These are phyloP conservation scores for Sinocyclocheilus rhinocerous DNA, from an alignment of 2,113 vertebrate species.

Conservation along the genomic window DNA sequence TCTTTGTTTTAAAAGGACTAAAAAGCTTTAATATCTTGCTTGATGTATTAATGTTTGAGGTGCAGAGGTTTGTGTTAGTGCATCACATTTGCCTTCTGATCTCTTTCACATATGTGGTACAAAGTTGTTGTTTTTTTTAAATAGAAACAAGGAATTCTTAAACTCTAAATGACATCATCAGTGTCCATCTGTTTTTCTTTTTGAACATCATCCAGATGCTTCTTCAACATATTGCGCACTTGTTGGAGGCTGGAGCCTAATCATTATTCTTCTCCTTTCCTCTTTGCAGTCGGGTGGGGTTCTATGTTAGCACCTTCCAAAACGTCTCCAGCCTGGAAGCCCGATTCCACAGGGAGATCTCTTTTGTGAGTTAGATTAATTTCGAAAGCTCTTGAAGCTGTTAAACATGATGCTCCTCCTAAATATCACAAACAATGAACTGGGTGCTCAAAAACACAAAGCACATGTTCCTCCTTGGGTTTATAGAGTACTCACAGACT, in stretches of 20 bases:
- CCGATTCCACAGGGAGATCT: slow-evolving; percentile 96
- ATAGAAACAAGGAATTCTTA: background rate
- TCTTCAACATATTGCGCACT: background rate
- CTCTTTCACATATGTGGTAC: background rate
- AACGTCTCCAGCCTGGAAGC: slow-evolving; percentile 92
- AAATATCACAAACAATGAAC: background rate
- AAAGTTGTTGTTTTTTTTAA: no score
- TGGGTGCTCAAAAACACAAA: background rate
- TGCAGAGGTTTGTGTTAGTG: background rate
- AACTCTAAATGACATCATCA: background rate
- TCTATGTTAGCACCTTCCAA: slow-evolving; percentile 97
- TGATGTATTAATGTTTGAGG: background rate
- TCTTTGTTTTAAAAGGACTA: background rate
- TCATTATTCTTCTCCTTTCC: slow-evolving; percentile 32
- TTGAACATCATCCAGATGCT: background rate
- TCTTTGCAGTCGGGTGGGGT: slow-evolving; percentile 86
- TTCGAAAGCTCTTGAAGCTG: background rate
- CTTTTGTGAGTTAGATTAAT: slow-evolving; percentile 81
- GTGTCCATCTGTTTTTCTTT: background rate
- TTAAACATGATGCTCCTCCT: background rate
- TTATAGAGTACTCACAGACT: background rate
- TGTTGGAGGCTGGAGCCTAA: background rate
- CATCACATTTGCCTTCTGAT: background rate
- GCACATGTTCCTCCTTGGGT: background rate
- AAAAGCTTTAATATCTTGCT: background rate